Conservation (phyloP, 2,113 vertebrate species). For the Odobenus rosmarus region DNA sequence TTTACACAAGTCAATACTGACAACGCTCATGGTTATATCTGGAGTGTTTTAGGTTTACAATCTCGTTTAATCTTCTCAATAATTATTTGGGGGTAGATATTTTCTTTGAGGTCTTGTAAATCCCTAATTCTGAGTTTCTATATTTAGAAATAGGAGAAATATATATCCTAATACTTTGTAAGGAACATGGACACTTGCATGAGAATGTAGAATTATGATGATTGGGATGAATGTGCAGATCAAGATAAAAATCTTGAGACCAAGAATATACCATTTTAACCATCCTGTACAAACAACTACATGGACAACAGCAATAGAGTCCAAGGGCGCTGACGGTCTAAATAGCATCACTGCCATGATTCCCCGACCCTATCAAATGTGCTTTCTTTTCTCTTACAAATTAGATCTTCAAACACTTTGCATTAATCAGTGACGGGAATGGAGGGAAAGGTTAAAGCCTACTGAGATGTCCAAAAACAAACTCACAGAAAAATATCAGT, state of each 20-base stretch:
- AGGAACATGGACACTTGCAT: not conserved
- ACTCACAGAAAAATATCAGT: not conserved
- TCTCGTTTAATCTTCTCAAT: constrained; percentile 5
- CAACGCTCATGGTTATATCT: not conserved
- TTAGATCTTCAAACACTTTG: not conserved
- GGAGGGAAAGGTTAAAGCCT: not conserved
- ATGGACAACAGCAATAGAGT: not conserved
- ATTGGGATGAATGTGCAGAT: not conserved
- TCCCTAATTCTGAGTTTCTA: not conserved
- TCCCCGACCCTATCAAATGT: not conserved
- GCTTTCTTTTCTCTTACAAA: not conserved
- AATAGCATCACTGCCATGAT: not conserved
- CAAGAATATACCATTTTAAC: not conserved
- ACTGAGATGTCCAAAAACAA: constrained; percentile 30
- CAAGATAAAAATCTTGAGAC: constrained; percentile 11
- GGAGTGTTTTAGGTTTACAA: not conserved
- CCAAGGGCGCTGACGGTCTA: too few species aligned
- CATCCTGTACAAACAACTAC: not conserved
- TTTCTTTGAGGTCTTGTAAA: constrained; percentile 1
- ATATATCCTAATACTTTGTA: not conserved
- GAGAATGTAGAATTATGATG: not conserved
- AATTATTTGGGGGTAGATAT: not conserved
- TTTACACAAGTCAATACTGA: not conserved
- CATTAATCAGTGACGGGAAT: not conserved
- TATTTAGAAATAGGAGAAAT: not conserved